A percentile compares a stretch with the other conserved stretches of the same genome.
phyloP scores from a whole-genome alignment of 2,797 vertebrate species.

The Rousettus madagascariensis region DNA sequence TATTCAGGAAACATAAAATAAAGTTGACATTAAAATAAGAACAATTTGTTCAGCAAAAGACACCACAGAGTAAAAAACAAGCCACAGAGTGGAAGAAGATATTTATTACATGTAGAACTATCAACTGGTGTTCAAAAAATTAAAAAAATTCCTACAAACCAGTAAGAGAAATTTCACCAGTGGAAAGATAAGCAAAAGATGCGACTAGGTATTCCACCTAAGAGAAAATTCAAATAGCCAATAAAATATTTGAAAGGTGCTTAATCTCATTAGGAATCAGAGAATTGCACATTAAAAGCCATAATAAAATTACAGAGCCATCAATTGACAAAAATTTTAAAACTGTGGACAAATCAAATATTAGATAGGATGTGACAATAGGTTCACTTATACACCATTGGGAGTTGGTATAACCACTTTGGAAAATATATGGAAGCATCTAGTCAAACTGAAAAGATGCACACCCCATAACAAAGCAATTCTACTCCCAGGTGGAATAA shows the following conservation, averaged over 20 bases:
- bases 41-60: not conserved
- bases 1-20: not conserved
- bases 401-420: not conserved
- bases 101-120: not conserved
- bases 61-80: not conserved
- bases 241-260: not conserved
- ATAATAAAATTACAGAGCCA: not conserved
- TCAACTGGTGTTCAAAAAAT: not conserved
- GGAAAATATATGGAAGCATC: not conserved
- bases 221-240: not conserved
- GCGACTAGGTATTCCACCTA: not conserved
- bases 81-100: not conserved
- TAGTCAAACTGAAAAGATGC: not conserved
- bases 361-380: not conserved
- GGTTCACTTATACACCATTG: not conserved
- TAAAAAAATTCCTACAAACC: slow-evolving; percentile 2
- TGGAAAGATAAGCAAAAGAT: not conserved
- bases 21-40: not conserved
- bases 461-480: not conserved
- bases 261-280: not conserved
- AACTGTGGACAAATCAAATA: not conserved
- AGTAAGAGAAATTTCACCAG: not conserved
- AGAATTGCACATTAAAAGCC: slow-evolving; percentile 24
- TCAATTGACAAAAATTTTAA: not conserved
- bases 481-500: not conserved